phyloP scores from a whole-genome alignment of 2,797 vertebrate genomes.

The Pelochelys cantorii region DNA sequence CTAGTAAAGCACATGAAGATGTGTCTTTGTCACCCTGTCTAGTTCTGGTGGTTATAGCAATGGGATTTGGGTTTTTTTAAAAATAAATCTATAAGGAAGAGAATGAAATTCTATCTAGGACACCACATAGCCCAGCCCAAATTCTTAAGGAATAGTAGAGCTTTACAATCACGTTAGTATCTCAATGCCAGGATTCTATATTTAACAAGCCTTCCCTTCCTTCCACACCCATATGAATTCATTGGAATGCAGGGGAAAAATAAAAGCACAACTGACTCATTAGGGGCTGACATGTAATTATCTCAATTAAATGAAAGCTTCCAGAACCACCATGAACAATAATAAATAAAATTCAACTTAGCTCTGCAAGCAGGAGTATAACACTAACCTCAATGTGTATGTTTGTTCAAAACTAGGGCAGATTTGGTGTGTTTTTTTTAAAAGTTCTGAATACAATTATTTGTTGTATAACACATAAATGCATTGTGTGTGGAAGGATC shows the following conservation, averaged over 20 bases:
- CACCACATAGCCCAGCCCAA: slow-evolving; percentile 41
- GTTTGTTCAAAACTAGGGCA: background rate
- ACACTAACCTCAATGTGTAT: background rate
- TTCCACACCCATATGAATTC: slow-evolving; percentile 77
- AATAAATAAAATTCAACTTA: slow-evolving; percentile 32
- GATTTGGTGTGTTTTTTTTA: slow-evolving; percentile 1
- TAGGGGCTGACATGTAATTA: slow-evolving; percentile 70
- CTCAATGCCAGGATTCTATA: slow-evolving; percentile 63
- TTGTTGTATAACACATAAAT: background rate
- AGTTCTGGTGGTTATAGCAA: background rate
- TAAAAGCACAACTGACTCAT: slow-evolving; percentile 74
- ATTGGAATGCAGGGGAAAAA: slow-evolving; percentile 73
- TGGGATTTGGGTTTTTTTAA: background rate
- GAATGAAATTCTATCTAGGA: slow-evolving; percentile 17
- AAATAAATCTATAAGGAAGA: slow-evolving; percentile 8
- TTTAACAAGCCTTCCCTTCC: slow-evolving; percentile 71
- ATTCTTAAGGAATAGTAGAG: slow-evolving; percentile 67
- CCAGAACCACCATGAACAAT: slow-evolving; percentile 33
- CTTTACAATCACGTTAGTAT: slow-evolving; percentile 60
- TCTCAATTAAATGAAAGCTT: slow-evolving; percentile 70
- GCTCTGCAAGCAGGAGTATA: slow-evolving; percentile 13
- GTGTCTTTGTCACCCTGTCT: background rate
- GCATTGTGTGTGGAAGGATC: background rate
- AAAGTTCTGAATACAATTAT: slow-evolving; percentile 25
- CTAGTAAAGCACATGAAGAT: background rate